These are phyloP conservation scores for Tanaodytes sp. DNA, from an alignment of 2,888 invertebrate species.

Conservation along the genomic window DNA sequence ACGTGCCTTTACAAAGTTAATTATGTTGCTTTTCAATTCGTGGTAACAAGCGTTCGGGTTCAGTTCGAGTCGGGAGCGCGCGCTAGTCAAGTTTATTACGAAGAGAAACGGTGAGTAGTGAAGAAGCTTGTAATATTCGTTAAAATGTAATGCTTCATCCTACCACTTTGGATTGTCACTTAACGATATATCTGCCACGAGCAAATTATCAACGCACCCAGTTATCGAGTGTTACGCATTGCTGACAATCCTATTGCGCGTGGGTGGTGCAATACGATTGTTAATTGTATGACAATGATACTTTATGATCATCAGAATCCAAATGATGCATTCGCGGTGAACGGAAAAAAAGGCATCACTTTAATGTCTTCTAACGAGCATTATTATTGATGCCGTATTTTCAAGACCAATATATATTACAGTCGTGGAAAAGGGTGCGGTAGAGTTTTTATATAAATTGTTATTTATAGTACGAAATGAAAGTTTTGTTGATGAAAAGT, in stretches of 20 bases:
- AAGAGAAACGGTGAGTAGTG: constrained; percentile 42
- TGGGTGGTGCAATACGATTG: constrained; percentile 63
- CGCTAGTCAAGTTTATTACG: constrained; percentile 36
- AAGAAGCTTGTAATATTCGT: constrained; percentile 55
- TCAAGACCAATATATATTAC: background rate
- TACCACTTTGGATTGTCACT: constrained; percentile 69
- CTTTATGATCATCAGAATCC: constrained; percentile 67
- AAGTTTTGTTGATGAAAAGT: too few relatives aligned
- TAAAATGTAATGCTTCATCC: constrained; percentile 63
- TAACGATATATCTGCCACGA: constrained; percentile 69
- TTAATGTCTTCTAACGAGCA: constrained; percentile 64
- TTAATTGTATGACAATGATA: constrained; percentile 69
- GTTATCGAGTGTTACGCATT: constrained; percentile 48
- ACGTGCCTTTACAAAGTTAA: constrained; percentile 40
- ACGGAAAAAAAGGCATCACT: constrained; percentile 52
- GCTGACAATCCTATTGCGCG: constrained; percentile 51
- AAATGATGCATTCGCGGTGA: constrained; percentile 57
- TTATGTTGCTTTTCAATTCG: constrained; percentile 41
- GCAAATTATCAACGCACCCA: constrained; percentile 63
- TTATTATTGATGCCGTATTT: constrained; percentile 27
- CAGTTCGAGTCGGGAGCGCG: constrained; percentile 32
- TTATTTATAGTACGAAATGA: constrained; percentile 19
- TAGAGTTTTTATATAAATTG: constrained; percentile 13
- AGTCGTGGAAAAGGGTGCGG: constrained; percentile 1
- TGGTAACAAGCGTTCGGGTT: constrained; percentile 45